Evolutionary conservation across 2,113 vertebrate species (phyloP).

Genomic region (Nycticorax nycticorax): DNA sequence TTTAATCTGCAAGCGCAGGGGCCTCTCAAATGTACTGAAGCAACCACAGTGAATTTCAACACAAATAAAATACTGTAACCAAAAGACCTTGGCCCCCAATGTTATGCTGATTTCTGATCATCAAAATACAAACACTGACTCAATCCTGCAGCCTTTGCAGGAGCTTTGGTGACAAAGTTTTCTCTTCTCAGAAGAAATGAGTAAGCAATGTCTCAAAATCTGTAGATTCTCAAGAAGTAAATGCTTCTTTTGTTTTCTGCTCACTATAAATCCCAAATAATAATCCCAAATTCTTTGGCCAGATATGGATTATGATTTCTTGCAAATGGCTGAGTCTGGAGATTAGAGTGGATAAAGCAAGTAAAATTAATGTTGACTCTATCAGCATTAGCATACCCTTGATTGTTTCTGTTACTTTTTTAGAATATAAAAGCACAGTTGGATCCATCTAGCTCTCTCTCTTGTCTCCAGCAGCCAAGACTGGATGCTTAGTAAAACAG

Average conservation of each 20-base stretch:
- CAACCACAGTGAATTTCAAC: background rate
- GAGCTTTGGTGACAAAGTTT: background rate
- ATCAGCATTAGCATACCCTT: background rate
- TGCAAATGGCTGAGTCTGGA: background rate
- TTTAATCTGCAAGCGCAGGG: conserved; percentile 22
- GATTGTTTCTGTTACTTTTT: background rate
- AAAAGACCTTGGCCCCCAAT: background rate
- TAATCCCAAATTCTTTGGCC: background rate
- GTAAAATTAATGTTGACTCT: conserved; percentile 7
- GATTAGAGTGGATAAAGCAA: conserved; percentile 10
- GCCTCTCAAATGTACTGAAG: background rate
- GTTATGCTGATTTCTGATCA: background rate
- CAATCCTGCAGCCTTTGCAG: background rate
- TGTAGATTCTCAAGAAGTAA: background rate
- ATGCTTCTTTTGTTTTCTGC: background rate
- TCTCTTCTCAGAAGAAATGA: background rate
- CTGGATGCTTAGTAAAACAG: background rate
- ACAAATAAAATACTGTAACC: background rate
- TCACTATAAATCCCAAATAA: background rate
- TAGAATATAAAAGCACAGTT: background rate
- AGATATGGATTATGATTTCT: conserved; percentile 15
- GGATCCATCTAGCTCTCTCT: background rate
- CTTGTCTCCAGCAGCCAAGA: background rate
- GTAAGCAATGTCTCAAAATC: background rate
- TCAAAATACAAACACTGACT: background rate